Conservation (phyloP, 2,113 vertebrate genomes). For the Hypocryptadius cinnamomeus region DNA sequence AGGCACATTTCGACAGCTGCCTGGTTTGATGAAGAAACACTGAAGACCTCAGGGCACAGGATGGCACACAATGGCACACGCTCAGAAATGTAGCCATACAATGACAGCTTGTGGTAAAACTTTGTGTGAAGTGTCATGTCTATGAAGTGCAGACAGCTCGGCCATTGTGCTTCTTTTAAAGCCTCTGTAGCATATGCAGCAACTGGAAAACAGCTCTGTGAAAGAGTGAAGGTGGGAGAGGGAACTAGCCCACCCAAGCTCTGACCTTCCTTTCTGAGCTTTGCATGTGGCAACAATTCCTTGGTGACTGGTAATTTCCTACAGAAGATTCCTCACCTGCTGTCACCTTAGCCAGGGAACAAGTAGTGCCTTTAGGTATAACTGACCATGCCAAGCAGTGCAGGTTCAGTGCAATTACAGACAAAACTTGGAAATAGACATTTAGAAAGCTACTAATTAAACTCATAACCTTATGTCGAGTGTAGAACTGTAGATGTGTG, state of each 20-base stretch:
- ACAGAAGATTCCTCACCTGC: neutral
- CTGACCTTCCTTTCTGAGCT: neutral
- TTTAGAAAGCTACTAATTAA: neutral
- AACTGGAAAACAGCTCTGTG: neutral
- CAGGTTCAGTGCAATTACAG: neutral
- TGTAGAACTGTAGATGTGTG: neutral
- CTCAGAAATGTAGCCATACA: neutral
- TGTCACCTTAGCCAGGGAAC: neutral
- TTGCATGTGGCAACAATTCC: neutral
- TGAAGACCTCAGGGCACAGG: slow-evolving; percentile 36
- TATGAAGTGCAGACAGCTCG: neutral
- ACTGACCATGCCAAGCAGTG: neutral
- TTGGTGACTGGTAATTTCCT: neutral
- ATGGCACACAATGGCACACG: neutral
- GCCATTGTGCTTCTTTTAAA: neutral
- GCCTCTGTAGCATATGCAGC: neutral
- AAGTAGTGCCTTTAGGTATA: neutral
- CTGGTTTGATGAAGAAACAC: slow-evolving; percentile 30
- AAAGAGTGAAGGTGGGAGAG: neutral
- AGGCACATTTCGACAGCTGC: slow-evolving; percentile 42
- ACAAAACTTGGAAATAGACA: neutral
- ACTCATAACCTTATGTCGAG: neutral
- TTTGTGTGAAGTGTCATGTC: neutral
- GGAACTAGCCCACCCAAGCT: neutral
- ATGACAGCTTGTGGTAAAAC: neutral